These are phyloP conservation scores for Coptodon bakossiorum DNA, from an alignment of 2,113 vertebrate species.

Conservation along the genomic window DNA sequence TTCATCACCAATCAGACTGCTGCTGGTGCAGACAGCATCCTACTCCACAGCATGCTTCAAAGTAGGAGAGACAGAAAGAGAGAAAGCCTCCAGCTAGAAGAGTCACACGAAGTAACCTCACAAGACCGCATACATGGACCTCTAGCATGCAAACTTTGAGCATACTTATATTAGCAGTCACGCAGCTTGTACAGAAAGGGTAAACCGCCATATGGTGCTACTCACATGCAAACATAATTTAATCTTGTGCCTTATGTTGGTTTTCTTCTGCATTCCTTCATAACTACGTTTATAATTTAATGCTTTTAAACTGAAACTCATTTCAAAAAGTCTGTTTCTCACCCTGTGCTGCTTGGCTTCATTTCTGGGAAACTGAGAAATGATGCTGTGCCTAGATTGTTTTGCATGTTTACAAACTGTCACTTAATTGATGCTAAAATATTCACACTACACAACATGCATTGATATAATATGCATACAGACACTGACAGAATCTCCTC, in stretches of 20 bases:
- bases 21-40: constrained; percentile 44
- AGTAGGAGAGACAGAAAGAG: neutral
- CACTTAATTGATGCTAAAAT: neutral
- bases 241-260: neutral
- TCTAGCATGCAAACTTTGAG: neutral
- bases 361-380: neutral
- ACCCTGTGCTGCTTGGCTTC: neutral
- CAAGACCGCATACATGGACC: neutral
- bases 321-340: neutral
- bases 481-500: neutral
- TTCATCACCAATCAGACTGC: constrained; percentile 49
- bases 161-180: neutral
- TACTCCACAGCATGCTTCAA: constrained; percentile 15
- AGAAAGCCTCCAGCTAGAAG: neutral
- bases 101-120: constrained; percentile 29
- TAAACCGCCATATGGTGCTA: neutral
- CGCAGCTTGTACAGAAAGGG: neutral
- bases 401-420: neutral
- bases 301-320: neutral
- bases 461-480: neutral
- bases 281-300: neutral
- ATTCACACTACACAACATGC: neutral
- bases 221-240: neutral
- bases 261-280: neutral
- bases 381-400: neutral